These are phyloP conservation scores for Limenitis camilla DNA, from an alignment of 2,888 invertebrate species.

Conservation along the genomic window DNA sequence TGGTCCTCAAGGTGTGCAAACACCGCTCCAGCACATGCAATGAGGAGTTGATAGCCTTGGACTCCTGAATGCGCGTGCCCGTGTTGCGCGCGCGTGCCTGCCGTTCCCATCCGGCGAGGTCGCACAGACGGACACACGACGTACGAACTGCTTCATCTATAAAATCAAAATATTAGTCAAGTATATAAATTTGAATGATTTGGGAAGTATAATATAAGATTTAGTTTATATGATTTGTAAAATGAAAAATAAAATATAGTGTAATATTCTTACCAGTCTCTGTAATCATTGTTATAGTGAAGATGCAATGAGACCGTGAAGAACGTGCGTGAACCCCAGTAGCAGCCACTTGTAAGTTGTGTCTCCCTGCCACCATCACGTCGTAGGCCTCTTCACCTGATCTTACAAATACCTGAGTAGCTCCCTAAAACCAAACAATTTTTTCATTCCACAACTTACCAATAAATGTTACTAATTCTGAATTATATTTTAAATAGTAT, in stretches of 20 bases:
- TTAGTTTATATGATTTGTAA: no score
- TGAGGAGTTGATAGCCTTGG: slow-evolving; percentile 91
- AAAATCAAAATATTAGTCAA: no score
- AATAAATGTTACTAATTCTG: neutral
- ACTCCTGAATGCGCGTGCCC: slow-evolving; percentile 85
- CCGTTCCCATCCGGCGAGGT: slow-evolving; percentile 93
- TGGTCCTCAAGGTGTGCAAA: slow-evolving; percentile 74
- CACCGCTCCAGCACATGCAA: slow-evolving; percentile 90
- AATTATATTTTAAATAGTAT: neutral
- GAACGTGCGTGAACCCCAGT: slow-evolving; percentile 87
- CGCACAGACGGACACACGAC: slow-evolving; percentile 84
- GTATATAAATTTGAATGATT: no score
- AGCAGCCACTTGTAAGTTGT: slow-evolving; percentile 83
- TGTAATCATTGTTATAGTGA: slow-evolving; percentile 85
- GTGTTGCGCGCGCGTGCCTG: slow-evolving; percentile 81
- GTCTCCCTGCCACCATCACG: slow-evolving; percentile 83
- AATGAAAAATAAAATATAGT: no score
- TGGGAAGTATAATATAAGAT: no score
- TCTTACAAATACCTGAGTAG: slow-evolving; percentile 77
- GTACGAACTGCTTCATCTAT: slow-evolving; percentile 38
- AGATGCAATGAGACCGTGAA: slow-evolving; percentile 92
- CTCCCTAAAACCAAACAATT: slow-evolving; percentile 56
- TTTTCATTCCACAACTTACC: no score
- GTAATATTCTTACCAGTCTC: slow-evolving; percentile 54
- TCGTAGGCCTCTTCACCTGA: slow-evolving; percentile 86